phyloP scores from a whole-genome alignment of 2,113 vertebrate species.

The Grantiella picta region DNA sequence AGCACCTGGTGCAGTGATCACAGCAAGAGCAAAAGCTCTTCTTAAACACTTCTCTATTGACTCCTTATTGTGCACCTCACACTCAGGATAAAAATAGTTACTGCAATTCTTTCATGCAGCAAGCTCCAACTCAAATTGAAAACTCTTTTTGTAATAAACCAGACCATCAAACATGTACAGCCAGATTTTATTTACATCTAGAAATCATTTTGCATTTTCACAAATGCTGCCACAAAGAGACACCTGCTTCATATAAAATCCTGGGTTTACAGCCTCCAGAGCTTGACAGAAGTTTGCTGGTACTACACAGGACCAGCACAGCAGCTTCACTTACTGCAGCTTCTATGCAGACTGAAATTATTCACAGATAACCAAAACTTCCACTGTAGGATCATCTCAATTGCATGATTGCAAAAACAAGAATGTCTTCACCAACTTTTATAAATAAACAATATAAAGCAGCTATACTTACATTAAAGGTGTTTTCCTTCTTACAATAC shows the following conservation, averaged over 20 bases:
- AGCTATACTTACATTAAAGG: neutral
- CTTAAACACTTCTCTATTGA: neutral
- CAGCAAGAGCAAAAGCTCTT: neutral
- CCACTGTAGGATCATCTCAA: neutral
- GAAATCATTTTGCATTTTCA: neutral
- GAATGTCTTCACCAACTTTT: neutral
- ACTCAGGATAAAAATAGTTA: neutral
- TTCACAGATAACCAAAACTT: neutral
- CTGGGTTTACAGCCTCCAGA: neutral
- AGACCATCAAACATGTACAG: neutral
- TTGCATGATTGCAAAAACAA: neutral
- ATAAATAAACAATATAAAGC: neutral
- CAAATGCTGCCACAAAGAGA: neutral
- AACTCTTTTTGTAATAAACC: neutral
- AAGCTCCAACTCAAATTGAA: neutral
- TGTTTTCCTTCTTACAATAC: neutral
- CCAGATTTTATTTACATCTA: constrained; percentile 35
- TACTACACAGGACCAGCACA: neutral
- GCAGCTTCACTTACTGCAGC: neutral
- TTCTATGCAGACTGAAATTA: neutral
- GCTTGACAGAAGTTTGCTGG: neutral
- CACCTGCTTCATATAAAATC: neutral
- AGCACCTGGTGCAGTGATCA: neutral
- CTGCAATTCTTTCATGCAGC: neutral
- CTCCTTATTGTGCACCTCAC: neutral